Percentiles rank a stretch among this genome's conserved stretches.
phyloP scores from a whole-genome alignment of 2,888 invertebrate genomes.

The Ceriagrion tenellum region DNA sequence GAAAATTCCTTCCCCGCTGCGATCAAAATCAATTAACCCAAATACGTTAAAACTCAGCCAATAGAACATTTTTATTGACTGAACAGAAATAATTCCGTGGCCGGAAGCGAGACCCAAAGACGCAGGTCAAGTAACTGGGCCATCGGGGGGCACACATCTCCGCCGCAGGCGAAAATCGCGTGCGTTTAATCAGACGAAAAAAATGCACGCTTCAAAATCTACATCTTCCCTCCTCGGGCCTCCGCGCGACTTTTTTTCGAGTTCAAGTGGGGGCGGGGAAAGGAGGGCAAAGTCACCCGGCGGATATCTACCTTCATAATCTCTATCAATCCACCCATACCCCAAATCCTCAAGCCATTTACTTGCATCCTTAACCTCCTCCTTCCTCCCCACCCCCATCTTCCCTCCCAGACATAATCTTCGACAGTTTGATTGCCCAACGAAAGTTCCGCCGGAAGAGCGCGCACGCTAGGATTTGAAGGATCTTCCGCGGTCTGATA shows the following conservation, averaged over 20 bases:
- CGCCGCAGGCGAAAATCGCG: slow-evolving; percentile 22
- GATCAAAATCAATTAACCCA: slow-evolving; percentile 32
- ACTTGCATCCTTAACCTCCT: background rate
- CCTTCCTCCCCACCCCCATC: background rate
- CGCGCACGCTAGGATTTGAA: background rate
- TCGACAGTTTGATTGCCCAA: background rate
- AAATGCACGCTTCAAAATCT: slow-evolving; percentile 33
- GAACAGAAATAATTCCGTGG: slow-evolving; percentile 40
- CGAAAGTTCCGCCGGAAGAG: background rate
- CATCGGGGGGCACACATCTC: slow-evolving; percentile 38
- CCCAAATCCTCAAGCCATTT: background rate
- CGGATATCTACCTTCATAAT: background rate
- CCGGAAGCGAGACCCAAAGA: slow-evolving; percentile 50
- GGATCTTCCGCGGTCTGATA: background rate
- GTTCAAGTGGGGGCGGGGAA: slow-evolving; percentile 15
- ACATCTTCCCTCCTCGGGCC: background rate
- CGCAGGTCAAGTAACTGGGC: slow-evolving; percentile 50
- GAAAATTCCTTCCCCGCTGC: background rate
- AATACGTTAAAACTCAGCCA: slow-evolving; percentile 20
- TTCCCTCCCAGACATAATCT: background rate
- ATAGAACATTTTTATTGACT: slow-evolving; percentile 45
- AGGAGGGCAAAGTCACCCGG: slow-evolving; percentile 24
- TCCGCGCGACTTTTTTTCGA: background rate
- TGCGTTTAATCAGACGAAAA: slow-evolving; percentile 53
- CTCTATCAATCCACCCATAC: background rate